Base-by-base conservation (phyloP, 2,888 invertebrate genomes). In the Amphimallon solstitiale region DNA sequence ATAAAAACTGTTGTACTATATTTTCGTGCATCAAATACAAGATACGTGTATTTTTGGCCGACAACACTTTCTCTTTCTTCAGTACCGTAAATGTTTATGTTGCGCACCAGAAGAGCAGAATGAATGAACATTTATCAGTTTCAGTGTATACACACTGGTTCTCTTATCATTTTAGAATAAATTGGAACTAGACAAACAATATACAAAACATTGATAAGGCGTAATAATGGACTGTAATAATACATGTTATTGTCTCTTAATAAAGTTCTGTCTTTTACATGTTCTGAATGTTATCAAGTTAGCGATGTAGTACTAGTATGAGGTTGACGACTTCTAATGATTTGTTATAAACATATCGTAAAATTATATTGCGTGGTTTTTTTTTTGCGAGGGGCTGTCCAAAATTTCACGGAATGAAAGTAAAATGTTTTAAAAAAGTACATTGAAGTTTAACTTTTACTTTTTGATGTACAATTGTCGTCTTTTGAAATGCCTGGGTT, bases 221-320 rank as follows among this genome's bases (percentile, higher is more conserved):
- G 4, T 12, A 59, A 59, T 29, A 59, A 59, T 59, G 40, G 40
- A 43, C 23, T 43, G 43, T 59, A 45, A 17, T 45, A 51, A 51
- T 37, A 35, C 17, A 35, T 34, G 15, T 51, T 51, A 51, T 51
- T 51, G 35, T 51, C 34, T 35, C 51, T 51, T 51, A 51, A 51
- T 51, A 51, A 51, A 34, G 35, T 35, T 51, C 35, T 35, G 35
- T 51, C 51, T 51, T 37, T 51, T 35, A 51, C 34, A 35, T 10
- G 35, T 37, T 51, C 35, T 29, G 17, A 17, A 51, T 35, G 51
- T 51, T 51, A 15, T 35, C 51, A 35, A 5, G 51, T 17, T 10
- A 35, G 17, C 51, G 51, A 35, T 51, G 35, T 51, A n/a, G n/a
- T n/a, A n/a, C n/a, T n/a, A n/a, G n/a, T n/a, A 12, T 17, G 7